phyloP scores from a whole-genome alignment of 1,140 invertebrate species.

The Panagrolaimus sp. region DNA sequence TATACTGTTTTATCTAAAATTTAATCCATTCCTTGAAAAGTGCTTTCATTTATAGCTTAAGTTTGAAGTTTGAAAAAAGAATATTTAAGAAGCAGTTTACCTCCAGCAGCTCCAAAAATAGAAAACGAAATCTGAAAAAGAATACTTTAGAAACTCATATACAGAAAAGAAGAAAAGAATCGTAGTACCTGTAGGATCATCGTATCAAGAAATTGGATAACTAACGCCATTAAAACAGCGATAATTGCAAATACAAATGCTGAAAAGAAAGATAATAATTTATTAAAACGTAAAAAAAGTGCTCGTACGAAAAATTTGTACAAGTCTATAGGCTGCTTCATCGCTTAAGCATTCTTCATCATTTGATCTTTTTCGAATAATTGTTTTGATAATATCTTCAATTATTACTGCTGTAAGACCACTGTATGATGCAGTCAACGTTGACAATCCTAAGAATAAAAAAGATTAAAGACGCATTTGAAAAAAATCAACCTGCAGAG shows the following conservation, averaged over 20 bases:
- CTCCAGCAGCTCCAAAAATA: constrained; percentile 47
- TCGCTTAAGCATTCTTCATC: not conserved
- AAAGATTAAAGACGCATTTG: not conserved
- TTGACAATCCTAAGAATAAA: constrained; percentile 33
- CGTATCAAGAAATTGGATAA: constrained; percentile 28
- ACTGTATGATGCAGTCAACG: constrained; percentile 43
- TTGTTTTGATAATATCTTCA: constrained; percentile 35
- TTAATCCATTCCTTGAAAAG: too few species aligned
- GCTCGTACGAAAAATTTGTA: constrained; percentile 29
- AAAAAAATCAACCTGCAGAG: constrained; percentile 15
- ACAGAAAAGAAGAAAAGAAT: constrained; percentile 13
- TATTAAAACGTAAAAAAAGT: constrained; percentile 11
- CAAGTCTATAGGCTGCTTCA: constrained; percentile 12
- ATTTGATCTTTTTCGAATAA: not conserved
- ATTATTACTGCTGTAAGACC: constrained; percentile 40
- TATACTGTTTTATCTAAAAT: too few species aligned
- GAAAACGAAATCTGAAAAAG: constrained; percentile 37
- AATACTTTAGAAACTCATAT: not conserved
- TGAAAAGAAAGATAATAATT: constrained; percentile 37
- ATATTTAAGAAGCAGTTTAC: too few species aligned
- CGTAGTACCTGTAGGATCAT: constrained; percentile 33
- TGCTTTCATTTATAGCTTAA: too few species aligned
- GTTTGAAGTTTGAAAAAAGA: too few species aligned
- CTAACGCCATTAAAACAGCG: constrained; percentile 19
- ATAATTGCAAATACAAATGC: constrained; percentile 38